Base-by-base conservation (phyloP, 2,888 invertebrate species). In the Nysson spinosus region DNA sequence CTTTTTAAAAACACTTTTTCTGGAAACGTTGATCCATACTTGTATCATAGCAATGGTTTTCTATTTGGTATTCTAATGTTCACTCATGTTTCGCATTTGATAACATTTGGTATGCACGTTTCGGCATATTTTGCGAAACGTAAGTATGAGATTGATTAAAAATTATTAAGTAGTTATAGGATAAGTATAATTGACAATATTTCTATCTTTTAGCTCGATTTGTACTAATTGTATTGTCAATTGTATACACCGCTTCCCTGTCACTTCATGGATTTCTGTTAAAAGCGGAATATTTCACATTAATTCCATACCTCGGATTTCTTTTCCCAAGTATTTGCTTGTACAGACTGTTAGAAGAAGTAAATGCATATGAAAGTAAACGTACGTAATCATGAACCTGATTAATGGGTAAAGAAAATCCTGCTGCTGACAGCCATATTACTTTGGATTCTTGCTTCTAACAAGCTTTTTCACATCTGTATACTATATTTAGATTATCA, bases 61-160 rank as follows among this genome's bases (percentile, higher is more conserved):
- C 64, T 87, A 58, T 77, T 86, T 42, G 85, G 84, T 83, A 12
- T 87, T 11, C 52, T 81, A 46, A 65, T 86, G 24, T 76, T 81
- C n/a, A 24, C 78, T 11, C 82, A 86, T 39, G 57, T 80, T 32
- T 69, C 72, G 46, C 85, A 86, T 63, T 77, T 84, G 9, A 72
- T 85, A 56, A 60, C 81, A 9, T 86, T 83, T 63, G 85, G 85
- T 46, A 81, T 85, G 80, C 87, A 86, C 34, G 61, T 86, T 43
- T 77, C 84, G 24, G 77, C 86, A 52, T 86, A 86, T 64, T 85
- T 86, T 60, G 77, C 83, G 32, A 85, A 80, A 79, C 79, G 86
- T 86, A 79, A 82, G 82, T 77, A 34, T n/a, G n/a, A 22, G 17
- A 6, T 16, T 40, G n/a, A 22, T 22, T 0, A 22, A 16, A 2